Evolutionary conservation across 2,888 invertebrate genomes (phyloP).

Genomic region (Lymantria dispar): DNA sequence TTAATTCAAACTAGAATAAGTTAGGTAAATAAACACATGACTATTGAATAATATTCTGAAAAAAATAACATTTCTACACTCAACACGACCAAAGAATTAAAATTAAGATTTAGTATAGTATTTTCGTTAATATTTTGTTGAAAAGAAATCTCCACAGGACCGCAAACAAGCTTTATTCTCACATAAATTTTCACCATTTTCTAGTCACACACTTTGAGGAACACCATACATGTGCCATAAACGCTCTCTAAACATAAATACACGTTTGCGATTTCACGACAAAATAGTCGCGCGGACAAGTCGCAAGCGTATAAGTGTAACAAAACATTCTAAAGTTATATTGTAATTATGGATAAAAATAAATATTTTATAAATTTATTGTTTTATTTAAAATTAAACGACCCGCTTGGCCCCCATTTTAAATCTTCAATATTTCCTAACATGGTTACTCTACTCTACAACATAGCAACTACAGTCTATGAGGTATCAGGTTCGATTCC

Average conservation of each 20-base stretch:
- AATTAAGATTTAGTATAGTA: constrained; percentile 54
- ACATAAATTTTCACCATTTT: constrained; percentile 33
- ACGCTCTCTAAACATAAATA: constrained; percentile 50
- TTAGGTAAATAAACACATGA: too few relatives aligned
- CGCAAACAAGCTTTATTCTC: not conserved
- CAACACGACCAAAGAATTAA: constrained; percentile 73
- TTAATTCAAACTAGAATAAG: too few relatives aligned
- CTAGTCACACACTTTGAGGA: constrained; percentile 61
- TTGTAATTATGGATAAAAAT: constrained; percentile 36
- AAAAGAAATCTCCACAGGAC: not conserved
- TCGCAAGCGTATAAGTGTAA: constrained; percentile 18
- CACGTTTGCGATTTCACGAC: constrained; percentile 12
- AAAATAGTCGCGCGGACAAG: constrained; percentile 8
- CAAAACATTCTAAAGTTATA: constrained; percentile 45
- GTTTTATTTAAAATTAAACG: too few relatives aligned
- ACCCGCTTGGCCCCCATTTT: too few relatives aligned
- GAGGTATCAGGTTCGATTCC: too few relatives aligned
- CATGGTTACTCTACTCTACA: too few relatives aligned
- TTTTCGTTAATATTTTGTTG: constrained; percentile 23
- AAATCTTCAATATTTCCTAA: too few relatives aligned
- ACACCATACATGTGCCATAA: constrained; percentile 64
- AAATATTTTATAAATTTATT: constrained; percentile 48
- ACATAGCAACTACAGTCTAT: too few relatives aligned
- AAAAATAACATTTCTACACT: constrained; percentile 31
- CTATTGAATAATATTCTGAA: too few relatives aligned